phyloP scores from a whole-genome alignment of 2,888 invertebrate species.

The Phoronis australis region DNA sequence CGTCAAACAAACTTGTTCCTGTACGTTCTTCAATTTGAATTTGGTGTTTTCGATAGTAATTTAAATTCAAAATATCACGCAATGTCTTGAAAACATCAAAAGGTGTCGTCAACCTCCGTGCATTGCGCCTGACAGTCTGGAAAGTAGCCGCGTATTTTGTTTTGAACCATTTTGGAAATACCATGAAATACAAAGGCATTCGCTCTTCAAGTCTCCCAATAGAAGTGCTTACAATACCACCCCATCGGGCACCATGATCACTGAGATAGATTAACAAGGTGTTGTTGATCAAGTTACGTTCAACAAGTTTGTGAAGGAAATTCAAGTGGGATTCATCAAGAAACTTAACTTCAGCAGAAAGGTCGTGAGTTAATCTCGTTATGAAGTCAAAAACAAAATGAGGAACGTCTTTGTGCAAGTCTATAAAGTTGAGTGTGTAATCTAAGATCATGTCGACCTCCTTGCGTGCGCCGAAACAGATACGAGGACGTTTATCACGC shows the following conservation, averaged over 20 bases:
- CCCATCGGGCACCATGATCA: constrained; percentile 88
- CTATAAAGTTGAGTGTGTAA: constrained; percentile 58
- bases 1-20: constrained; percentile 66
- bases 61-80: constrained; percentile 58
- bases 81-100: constrained; percentile 80
- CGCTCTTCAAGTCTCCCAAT: constrained; percentile 76
- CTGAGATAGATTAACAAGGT: constrained; percentile 59
- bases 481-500: constrained; percentile 27
- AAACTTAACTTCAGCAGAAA: constrained; percentile 69
- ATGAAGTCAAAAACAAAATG: constrained; percentile 83
- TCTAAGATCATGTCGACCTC: constrained; percentile 70
- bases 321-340: constrained; percentile 65
- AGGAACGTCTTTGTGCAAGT: constrained; percentile 59
- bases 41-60: constrained; percentile 5
- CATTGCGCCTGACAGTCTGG: constrained; percentile 64
- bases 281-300: constrained; percentile 30
- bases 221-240: constrained; percentile 73
- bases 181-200: constrained; percentile 71
- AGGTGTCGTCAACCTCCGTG: constrained; percentile 68
- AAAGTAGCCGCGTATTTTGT: constrained; percentile 61
- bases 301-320: constrained; percentile 58
- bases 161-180: constrained; percentile 69
- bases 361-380: constrained; percentile 77
- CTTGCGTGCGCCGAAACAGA: constrained; percentile 66
- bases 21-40: constrained; percentile 14